Percentiles rank a stretch among this genome's conserved stretches.
phyloP scores from a whole-genome alignment of 2,888 invertebrate genomes.

The Ferdinandea cuprea region DNA sequence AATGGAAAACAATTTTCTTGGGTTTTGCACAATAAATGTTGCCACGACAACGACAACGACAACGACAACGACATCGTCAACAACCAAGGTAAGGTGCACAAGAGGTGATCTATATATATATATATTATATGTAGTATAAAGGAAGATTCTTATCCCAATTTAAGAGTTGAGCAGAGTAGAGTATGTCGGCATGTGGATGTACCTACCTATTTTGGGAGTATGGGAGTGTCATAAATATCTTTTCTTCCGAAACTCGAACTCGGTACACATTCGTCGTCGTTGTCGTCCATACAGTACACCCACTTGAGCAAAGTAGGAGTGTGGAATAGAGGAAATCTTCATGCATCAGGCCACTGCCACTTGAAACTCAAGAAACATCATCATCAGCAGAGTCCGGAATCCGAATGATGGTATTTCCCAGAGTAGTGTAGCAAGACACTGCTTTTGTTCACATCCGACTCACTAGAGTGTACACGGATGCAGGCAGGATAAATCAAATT shows the following conservation, averaged over 20 bases:
- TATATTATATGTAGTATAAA: background rate
- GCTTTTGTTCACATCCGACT: slow-evolving; percentile 35
- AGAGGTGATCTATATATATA: slow-evolving; percentile 8
- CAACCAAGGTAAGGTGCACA: slow-evolving; percentile 12
- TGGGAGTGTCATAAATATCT: slow-evolving; percentile 42
- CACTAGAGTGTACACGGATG: slow-evolving; percentile 11
- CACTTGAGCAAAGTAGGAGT: background rate
- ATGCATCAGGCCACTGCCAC: slow-evolving; percentile 51
- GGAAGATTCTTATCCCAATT: slow-evolving; percentile 16
- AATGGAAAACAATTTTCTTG: slow-evolving; percentile 68
- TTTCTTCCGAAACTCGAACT: slow-evolving; percentile 12
- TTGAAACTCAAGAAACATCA: slow-evolving; percentile 61
- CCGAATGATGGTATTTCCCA: slow-evolving; percentile 44
- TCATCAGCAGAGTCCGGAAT: slow-evolving; percentile 37
- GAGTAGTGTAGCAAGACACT: slow-evolving; percentile 31
- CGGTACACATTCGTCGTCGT: background rate
- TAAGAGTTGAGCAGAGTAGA: background rate
- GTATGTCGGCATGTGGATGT: too few species aligned
- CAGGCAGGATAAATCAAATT: slow-evolving; percentile 53
- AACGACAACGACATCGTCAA: background rate
- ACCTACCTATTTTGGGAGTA: too few species aligned
- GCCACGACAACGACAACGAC: slow-evolving; percentile 16
- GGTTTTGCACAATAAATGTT: slow-evolving; percentile 57
- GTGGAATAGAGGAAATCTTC: background rate
- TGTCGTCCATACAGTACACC: slow-evolving; percentile 28